Base-by-base conservation (phyloP, 2,113 vertebrate species). In the Erinaceus europaeus region DNA sequence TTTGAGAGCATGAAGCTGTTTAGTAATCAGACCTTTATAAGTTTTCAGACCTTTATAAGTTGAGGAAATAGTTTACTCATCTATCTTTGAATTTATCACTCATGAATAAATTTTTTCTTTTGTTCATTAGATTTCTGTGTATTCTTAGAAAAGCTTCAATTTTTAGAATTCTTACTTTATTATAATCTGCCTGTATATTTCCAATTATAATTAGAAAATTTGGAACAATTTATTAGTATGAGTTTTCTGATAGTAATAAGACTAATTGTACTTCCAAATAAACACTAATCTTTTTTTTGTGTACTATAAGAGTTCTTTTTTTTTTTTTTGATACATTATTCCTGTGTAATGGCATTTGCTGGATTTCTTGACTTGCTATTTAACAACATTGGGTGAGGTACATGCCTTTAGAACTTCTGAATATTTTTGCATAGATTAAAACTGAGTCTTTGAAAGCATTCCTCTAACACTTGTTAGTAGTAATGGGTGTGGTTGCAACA, bases 191-290 rank as follows among this genome's bases (percentile, higher is more conserved):
- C 21, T 84, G 0, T 52, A 27, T 71, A 72, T 88, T 83, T 94
- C 27, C 18, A 38, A 68, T 25, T 72, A 40, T 88, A 78, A 44
- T 52, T 0, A 3, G 44, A 90, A 86, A 5, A 77, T 79, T 59
- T 74, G 61, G 17, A 11, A 40, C 55, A 87, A 71, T 67, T 46
- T 73, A n/a, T n/a, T n/a, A n/a, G n/a, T 65, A 20, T 67, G 20
- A 61, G 15, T 20, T 69, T 15, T 71, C 14, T 57, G 52, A 5
- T 34, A 34, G 55, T 52, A 34, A 32, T 42, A 67, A 25, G 1
- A 85, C 80, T 90, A 64, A 17, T 50, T 91, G 34, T 11, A 77
- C 9, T 69, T 76, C 80, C 20, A 88, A 50, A n/a, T 67, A 87
- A 72, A 48, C 17, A 55, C 9, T 67, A 46, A 65, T 12, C 25